phyloP scores from a whole-genome alignment of 2,797 vertebrate species.

The Vireo griseus region DNA sequence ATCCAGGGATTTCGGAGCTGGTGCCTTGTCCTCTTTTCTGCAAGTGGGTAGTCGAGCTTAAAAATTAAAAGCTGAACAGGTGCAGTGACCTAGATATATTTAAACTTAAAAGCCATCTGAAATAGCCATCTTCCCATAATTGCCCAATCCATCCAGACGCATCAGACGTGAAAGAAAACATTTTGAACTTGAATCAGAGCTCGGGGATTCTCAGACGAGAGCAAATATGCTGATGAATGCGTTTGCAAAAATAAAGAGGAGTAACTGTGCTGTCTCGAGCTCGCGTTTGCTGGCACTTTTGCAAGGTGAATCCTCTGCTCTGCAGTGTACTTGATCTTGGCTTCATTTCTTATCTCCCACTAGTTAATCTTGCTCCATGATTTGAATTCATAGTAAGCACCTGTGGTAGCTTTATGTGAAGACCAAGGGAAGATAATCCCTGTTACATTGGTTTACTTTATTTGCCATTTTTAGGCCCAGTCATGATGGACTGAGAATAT shows the following conservation, averaged over 20 bases:
- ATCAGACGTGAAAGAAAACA: not conserved
- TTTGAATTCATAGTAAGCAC: not conserved
- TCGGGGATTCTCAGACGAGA: not conserved
- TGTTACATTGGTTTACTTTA: not conserved
- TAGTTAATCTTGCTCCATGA: not conserved
- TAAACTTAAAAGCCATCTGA: not conserved
- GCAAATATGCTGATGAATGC: not conserved
- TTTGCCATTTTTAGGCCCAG: not conserved
- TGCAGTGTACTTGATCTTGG: not conserved
- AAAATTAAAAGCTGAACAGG: constrained; percentile 34
- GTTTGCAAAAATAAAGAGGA: not conserved
- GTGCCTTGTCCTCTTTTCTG: not conserved
- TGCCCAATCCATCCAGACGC: not conserved
- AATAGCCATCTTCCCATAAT: not conserved
- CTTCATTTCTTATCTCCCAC: not conserved
- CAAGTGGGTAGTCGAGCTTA: not conserved
- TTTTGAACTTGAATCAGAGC: not conserved
- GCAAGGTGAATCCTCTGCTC: not conserved
- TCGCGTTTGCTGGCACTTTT: not conserved
- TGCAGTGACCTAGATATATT: constrained; percentile 49
- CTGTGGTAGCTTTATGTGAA: not conserved
- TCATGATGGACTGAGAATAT: not conserved
- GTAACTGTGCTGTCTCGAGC: not conserved
- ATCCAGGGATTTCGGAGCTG: not conserved
- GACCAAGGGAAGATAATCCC: not conserved